Base-by-base conservation (phyloP, 1,140 invertebrate genomes). In the Muscidifurax raptorellus region DNA sequence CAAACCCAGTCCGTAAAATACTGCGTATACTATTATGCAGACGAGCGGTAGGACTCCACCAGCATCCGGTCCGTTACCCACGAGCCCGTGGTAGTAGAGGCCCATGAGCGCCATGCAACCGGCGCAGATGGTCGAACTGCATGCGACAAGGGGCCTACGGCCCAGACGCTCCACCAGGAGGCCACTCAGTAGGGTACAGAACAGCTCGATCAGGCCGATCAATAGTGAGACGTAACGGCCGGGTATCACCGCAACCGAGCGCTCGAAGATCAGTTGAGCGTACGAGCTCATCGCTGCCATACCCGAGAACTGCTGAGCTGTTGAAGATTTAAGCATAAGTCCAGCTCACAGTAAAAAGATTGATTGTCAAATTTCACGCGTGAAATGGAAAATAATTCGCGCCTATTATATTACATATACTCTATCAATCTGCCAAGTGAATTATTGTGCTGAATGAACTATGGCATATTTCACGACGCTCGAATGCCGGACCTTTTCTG, bases 231-330 rank as follows among this genome's bases (percentile, higher is more conserved):
- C 52, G 36, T 47, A 67, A 18, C 52, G 32, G 7, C 79, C 71
- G 1, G 66, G 47, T 25, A 82, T 66, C 18, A 22, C 28, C 12
- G 52, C 0, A 0, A 25, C 71, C 32, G 36, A 30, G 2, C 52
- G 69, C 22, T 74, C 77, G 71, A 84, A 84, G 30, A 76, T 75
- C 27, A 80, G 40, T 27, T 66, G 78, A 5, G 47, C 28, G 47
- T 79, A 79, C 4, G 44, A 28, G 40, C 71, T 28, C 28, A 79
- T 72, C 4, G 32, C 74, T 15, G n/a, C 71, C 71, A 82, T 75
- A 6, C 80, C 47, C 27, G 80, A 82, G 28, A 82, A 82, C 15
- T 82, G 80, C 44, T 82, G 80, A 27, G 30, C 80, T 82, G 52
- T 47, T 22, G 40, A 47, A 30, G n/a, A n/a, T n/a, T n/a, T 4